A percentile compares a stretch with the other conserved stretches of the same genome.
These are phyloP conservation scores for Eristalinus sepulchralis DNA, from an alignment of 2,888 invertebrate species.

Conservation along the genomic window DNA sequence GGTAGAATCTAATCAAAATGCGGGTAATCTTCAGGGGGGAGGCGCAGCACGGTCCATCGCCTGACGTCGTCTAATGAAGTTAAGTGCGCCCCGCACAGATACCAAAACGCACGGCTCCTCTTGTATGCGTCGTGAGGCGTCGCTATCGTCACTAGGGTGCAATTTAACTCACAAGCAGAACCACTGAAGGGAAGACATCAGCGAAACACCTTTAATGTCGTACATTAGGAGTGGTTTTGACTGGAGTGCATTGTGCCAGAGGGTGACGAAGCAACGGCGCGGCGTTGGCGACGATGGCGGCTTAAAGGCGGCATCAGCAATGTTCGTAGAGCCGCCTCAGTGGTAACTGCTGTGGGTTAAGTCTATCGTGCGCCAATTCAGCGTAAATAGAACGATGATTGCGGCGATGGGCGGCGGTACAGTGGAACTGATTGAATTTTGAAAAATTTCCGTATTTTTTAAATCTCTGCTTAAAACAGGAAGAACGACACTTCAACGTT, in stretches of 20 bases:
- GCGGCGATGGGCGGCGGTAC: conserved; percentile 34
- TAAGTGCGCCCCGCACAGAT: conserved; percentile 61
- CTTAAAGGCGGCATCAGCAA: not conserved
- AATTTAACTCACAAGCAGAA: conserved; percentile 45
- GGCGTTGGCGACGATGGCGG: not conserved
- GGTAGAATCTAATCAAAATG: conserved; percentile 65
- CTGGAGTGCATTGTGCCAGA: conserved; percentile 46
- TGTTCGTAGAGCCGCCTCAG: not conserved
- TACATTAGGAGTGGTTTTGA: conserved; percentile 63
- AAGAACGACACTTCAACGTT: no score
- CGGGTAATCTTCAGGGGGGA: conserved; percentile 40
- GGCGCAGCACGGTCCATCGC: not conserved
- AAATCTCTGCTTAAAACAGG: no score
- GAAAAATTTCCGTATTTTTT: no score
- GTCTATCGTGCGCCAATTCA: conserved; percentile 37
- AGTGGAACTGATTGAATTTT: conserved; percentile 8
- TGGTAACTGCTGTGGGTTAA: conserved; percentile 15
- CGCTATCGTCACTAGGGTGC: conserved; percentile 26
- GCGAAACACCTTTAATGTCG: conserved; percentile 66
- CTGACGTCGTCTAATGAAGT: conserved; percentile 64
- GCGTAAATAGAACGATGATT: conserved; percentile 66
- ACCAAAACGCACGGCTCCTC: conserved; percentile 60
- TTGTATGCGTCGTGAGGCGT: not conserved
- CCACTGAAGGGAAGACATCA: conserved; percentile 56
- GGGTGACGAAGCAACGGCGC: not conserved